phyloP scores from a whole-genome alignment of 1,140 invertebrate genomes.

The Adelges cooleyi region DNA sequence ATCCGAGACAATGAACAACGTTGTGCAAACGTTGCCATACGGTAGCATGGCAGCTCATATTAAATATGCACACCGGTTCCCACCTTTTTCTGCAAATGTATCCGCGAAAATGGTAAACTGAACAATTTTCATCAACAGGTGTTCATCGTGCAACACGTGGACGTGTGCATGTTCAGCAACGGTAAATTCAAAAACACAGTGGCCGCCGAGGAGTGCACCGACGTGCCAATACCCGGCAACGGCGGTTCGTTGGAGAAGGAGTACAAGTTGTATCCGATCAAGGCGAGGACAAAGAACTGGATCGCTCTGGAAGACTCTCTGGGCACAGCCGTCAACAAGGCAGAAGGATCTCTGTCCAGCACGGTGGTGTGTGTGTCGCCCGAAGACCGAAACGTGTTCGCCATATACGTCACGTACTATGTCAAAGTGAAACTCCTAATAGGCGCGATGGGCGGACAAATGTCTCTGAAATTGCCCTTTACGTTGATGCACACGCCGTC shows the following conservation, averaged over 20 bases:
- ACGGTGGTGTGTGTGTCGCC: slow-evolving; percentile 50
- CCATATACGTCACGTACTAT: slow-evolving; percentile 80
- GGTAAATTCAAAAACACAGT: slow-evolving; percentile 98
- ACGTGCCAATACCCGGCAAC: slow-evolving; percentile 44
- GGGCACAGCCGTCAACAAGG: slow-evolving; percentile 45
- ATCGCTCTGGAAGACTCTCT: slow-evolving; percentile 61
- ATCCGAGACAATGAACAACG: too few relatives aligned
- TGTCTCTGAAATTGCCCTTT: slow-evolving; percentile 70
- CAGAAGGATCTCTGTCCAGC: slow-evolving; percentile 53
- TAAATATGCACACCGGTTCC: too few relatives aligned
- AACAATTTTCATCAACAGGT: slow-evolving; percentile 44
- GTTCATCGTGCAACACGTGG: slow-evolving; percentile 87
- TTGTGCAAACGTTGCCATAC: too few relatives aligned
- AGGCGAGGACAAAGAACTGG: slow-evolving; percentile 69
- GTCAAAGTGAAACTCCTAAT: slow-evolving; percentile 69
- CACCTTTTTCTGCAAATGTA: too few relatives aligned
- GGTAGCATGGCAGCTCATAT: too few relatives aligned
- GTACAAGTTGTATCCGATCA: slow-evolving; percentile 55
- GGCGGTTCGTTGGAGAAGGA: slow-evolving; percentile 46
- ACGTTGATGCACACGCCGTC: slow-evolving; percentile 49
- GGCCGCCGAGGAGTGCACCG: slow-evolving; percentile 57
- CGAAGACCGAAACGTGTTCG: slow-evolving; percentile 70
- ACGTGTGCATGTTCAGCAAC: slow-evolving; percentile 98
- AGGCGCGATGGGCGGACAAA: slow-evolving; percentile 63
- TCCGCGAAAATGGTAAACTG: too few relatives aligned